Conservation (phyloP, 2,888 invertebrate genomes). For the Galerucella nymphaeae region DNA sequence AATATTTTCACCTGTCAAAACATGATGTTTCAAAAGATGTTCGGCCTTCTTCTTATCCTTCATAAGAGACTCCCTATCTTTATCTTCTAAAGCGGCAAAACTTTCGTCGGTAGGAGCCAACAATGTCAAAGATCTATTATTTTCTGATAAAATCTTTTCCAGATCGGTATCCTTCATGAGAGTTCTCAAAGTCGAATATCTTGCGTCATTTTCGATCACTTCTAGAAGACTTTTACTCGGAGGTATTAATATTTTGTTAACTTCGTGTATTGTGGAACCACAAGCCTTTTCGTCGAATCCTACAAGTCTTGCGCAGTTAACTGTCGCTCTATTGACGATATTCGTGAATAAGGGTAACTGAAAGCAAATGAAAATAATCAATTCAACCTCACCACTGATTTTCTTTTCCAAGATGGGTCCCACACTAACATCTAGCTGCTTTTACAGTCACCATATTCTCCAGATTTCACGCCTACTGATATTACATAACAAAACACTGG, state of each 20-base stretch:
- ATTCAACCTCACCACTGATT: too few relatives aligned
- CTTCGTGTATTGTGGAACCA: slow-evolving; percentile 74
- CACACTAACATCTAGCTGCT: too few relatives aligned
- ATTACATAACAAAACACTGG: too few relatives aligned
- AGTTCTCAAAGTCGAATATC: slow-evolving; percentile 64
- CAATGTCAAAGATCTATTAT: slow-evolving; percentile 67
- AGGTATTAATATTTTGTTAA: slow-evolving; percentile 71
- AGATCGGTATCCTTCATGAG: slow-evolving; percentile 66
- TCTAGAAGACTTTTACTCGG: slow-evolving; percentile 67
- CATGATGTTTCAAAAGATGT: slow-evolving; percentile 66
- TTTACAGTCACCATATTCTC: too few relatives aligned
- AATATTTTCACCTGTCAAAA: slow-evolving; percentile 64
- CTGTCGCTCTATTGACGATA: slow-evolving; percentile 71
- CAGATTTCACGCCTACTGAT: too few relatives aligned
- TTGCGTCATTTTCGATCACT: slow-evolving; percentile 63
- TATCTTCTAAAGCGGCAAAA: slow-evolving; percentile 66
- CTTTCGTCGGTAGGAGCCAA: slow-evolving; percentile 71
- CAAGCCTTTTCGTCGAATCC: slow-evolving; percentile 74
- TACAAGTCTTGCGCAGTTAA: slow-evolving; percentile 74
- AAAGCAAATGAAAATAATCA: slow-evolving; percentile 43
- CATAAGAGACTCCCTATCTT: slow-evolving; percentile 63
- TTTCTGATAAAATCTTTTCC: slow-evolving; percentile 64
- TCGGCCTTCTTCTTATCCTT: slow-evolving; percentile 67
- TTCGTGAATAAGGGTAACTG: slow-evolving; percentile 69
- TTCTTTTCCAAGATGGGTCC: too few relatives aligned